A percentile compares a stretch with the other conserved stretches of the same genome.
Evolutionary conservation across 2,888 invertebrate species (phyloP).

Genomic region (Autographa pulchrina): DNA sequence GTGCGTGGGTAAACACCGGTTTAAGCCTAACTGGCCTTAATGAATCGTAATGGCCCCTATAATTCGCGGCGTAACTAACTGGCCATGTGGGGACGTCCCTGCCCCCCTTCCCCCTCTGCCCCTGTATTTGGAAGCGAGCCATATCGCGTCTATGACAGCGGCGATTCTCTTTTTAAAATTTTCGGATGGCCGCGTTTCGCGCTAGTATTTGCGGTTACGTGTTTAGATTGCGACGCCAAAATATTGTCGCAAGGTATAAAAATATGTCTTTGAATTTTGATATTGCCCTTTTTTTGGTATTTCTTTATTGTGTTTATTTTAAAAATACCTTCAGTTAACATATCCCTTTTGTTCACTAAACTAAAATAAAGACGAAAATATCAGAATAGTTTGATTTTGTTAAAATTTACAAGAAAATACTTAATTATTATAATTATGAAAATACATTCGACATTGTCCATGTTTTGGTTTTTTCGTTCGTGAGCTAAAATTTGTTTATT

Average conservation of each 20-base stretch:
- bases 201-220: slow-evolving; percentile 85
- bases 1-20: slow-evolving; percentile 89
- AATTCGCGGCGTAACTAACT: slow-evolving; percentile 90
- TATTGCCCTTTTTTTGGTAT: slow-evolving; percentile 15
- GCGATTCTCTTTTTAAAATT: slow-evolving; percentile 86
- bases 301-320: slow-evolving; percentile 11
- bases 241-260: slow-evolving; percentile 44
- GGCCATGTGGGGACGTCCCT: slow-evolving; percentile 84
- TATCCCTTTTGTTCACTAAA: background rate
- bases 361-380: no score
- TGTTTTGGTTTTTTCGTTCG: no score
- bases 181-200: slow-evolving; percentile 78
- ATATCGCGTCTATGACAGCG: slow-evolving; percentile 87
- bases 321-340: background rate
- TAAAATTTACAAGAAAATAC: no score
- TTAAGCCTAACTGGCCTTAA: slow-evolving; percentile 90
- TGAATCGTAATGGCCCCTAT: slow-evolving; percentile 90
- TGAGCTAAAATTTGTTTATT: background rate
- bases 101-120: slow-evolving; percentile 60
- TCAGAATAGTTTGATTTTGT: no score
- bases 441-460: no score
- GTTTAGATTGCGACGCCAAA: slow-evolving; percentile 76
- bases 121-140: slow-evolving; percentile 85
- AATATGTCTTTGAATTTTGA: slow-evolving; percentile 40
- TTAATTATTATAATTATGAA: no score